Evolutionary conservation across 2,888 invertebrate species (phyloP), one percentile per base, ranked within the genome.

Genomic region (Chrysotoxum bicinctum): DNA sequence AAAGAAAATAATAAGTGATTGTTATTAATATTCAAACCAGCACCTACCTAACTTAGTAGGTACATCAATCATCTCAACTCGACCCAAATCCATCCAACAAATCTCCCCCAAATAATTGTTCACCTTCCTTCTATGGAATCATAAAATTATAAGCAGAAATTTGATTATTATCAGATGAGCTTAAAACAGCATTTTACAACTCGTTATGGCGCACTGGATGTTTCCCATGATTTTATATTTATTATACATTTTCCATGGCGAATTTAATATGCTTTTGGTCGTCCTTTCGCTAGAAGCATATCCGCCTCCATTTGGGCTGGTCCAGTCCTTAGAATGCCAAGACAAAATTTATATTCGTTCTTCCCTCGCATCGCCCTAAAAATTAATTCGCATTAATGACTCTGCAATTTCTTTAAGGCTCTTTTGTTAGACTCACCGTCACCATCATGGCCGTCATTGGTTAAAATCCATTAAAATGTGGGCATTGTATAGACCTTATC

Each of bases 371-470:
- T 12, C 21, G n/a, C 37, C 37, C n/a, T 2, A 35, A 58, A 37
- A 58, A 83, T 83, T 74, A 74, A 83, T 83, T 83, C 73, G 14
- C 54, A 62, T 74, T 82, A 78, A 68, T 78, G 68, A 52, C 68
- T 45, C 26, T 35, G 60, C 52, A 60, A 64, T 54, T 66, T 35
- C 66, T 26, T 56, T 7, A 37, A 68, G 45, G 54, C 37, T 54
- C 66, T 30, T 50, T 62, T 80, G 60, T 54, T 78, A 16, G 50
- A 60, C 35, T 40, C 21, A 21, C 16, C 58, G 7, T 21, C 21
- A n/a, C n/a, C 58, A 58, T 58, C 8, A 37, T 58, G 35, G n/a
- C 21, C 14, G 21, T 58, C 43, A 43, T 73, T 62, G 48, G 30
- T 21, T 62, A 10, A 40, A 66, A 60, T 37, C 56, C 73, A 58